A percentile compares a stretch with the other conserved stretches of the same genome.
These are phyloP conservation scores for Eulemur macaco DNA, from an alignment of 2,113 vertebrate species.

Conservation along the genomic window DNA sequence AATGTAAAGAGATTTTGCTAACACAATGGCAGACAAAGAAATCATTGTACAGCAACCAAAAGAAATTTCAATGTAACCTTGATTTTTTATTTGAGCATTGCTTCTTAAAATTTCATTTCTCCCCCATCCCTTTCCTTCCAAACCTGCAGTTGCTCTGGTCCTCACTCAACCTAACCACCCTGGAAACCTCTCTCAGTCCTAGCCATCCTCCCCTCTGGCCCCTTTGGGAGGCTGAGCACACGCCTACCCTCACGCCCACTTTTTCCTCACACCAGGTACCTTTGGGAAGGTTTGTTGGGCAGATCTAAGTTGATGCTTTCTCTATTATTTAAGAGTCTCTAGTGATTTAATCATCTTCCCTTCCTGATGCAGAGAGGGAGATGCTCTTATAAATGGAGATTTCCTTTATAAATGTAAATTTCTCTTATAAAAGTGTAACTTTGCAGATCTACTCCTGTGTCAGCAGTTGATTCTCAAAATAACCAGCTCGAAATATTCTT, in stretches of 20 bases:
- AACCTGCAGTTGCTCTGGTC: not conserved
- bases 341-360: not conserved
- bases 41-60: not conserved
- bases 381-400: not conserved
- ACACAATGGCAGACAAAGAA: not conserved
- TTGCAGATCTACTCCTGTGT: not conserved
- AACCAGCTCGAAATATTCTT: not conserved
- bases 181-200: not conserved
- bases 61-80: not conserved
- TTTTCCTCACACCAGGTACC: not conserved
- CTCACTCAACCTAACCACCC: not conserved
- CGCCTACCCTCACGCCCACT: fast-evolving
- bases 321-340: not conserved
- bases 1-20: not conserved
- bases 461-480: not conserved
- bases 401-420: not conserved
- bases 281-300: not conserved
- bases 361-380: not conserved
- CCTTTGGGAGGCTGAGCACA: not conserved
- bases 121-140: not conserved
- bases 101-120: not conserved
- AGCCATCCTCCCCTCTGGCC: not conserved
- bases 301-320: not conserved
- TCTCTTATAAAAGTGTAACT: not conserved
- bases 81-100: not conserved